A percentile compares a stretch with the other conserved stretches of the same genome.
Conservation (phyloP, 2,113 vertebrate species). For the Prunella himalayana region DNA sequence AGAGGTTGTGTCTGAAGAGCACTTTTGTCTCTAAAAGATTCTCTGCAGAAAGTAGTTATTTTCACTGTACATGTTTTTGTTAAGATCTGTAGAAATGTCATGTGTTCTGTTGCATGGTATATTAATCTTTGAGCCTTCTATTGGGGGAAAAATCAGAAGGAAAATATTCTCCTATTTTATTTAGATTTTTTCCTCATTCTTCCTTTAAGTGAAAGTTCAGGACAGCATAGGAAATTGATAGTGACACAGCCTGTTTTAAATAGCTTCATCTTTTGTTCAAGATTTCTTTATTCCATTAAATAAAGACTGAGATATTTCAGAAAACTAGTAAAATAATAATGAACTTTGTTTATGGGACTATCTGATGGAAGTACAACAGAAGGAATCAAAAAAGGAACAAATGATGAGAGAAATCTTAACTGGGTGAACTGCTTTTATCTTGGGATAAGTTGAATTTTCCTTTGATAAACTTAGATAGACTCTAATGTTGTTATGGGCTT, state of each 20-base stretch:
- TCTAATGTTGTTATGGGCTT: not conserved
- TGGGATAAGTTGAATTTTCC: not conserved
- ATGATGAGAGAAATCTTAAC: not conserved
- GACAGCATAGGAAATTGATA: not conserved
- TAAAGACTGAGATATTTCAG: not conserved
- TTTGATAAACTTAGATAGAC: not conserved
- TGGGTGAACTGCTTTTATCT: not conserved
- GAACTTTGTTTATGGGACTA: not conserved
- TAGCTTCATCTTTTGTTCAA: not conserved
- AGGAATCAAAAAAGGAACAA: not conserved
- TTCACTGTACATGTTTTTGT: not conserved
- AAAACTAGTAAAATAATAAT: not conserved
- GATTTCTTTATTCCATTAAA: not conserved
- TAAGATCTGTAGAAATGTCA: not conserved
- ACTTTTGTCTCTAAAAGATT: not conserved
- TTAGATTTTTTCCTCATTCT: not conserved
- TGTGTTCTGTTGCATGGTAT: not conserved
- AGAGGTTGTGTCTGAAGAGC: not conserved
- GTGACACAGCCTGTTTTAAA: not conserved
- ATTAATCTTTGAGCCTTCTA: not conserved
- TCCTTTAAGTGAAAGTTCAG: not conserved
- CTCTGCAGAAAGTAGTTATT: not conserved
- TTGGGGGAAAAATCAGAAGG: not conserved
- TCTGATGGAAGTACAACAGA: not conserved
- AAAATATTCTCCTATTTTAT: not conserved